Base-by-base conservation (phyloP, 2,888 invertebrate genomes). In the Leptinotarsa haldemani region DNA sequence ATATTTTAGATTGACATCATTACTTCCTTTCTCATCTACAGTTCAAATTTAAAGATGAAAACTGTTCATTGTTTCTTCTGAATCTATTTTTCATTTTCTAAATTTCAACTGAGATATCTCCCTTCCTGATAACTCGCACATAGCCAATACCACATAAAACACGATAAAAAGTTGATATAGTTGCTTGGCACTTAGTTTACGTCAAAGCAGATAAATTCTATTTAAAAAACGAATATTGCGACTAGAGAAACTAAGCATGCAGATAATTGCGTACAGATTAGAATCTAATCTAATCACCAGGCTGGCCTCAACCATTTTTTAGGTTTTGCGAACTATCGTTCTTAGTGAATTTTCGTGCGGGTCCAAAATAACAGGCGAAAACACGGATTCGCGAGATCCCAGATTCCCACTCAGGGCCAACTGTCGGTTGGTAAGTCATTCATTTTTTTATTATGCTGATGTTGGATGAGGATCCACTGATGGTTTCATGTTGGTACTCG, bases 211-310 rank as follows among this genome's bases (percentile, higher is more conserved):
- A 61, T 61, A 61, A 61, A 61, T 56, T 25, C 61, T 61, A 61
- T 61, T 71, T 65, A 75, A 75, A 75, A 75, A 72, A 72, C 18
- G 25, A 48, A 53, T 18, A 30, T 53, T 52, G 67, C 65, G 61
- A 65, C 68, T 65, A 56, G 25, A 50, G 52, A 65, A 76, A 78
- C 74, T 78, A 78, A 78, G 76, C 75, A 75, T 72, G 74, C 61
- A 77, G 74, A 77, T 76, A 76, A 76, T 50, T 73, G 69, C 69
- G 68, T 69, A 30, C 63, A 74, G 77, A 77, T 78, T 75, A 75
- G 64, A 64, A 77, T 74, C 76, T 78, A 75, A 75, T 77, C 75
- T 75, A 74, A 74, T 74, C 71, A 64, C 71, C 65, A 72, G 46
- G 64, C 69, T 65, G 74, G 69, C 69, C 73, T 74, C 70, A 64